Conservation (phyloP, 2,888 invertebrate genomes). For the Tetragonula carbonaria region DNA sequence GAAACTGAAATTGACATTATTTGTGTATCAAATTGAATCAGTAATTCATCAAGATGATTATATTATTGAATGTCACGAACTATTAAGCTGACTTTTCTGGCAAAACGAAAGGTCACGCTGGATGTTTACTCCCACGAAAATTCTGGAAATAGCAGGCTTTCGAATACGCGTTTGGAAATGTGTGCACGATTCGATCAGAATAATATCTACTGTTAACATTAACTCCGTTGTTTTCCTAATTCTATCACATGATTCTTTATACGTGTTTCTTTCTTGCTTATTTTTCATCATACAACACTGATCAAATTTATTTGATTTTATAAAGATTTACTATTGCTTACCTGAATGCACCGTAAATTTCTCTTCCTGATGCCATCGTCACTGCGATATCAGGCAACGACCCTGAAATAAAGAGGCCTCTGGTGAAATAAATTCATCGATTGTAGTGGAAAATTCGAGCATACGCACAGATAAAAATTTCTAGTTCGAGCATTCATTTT, state of each 20-base stretch:
- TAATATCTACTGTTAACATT: not conserved
- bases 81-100: slow-evolving; percentile 57
- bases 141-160: slow-evolving; percentile 69
- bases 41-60: slow-evolving; percentile 27
- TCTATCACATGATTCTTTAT: not conserved
- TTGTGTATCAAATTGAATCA: slow-evolving; percentile 29
- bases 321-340: slow-evolving; percentile 39
- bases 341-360: slow-evolving; percentile 79
- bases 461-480: slow-evolving; percentile 4
- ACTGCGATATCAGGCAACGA: slow-evolving; percentile 77
- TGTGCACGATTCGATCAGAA: not conserved
- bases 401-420: slow-evolving; percentile 66
- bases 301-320: not conserved
- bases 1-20: slow-evolving; percentile 16
- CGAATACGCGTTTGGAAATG: not conserved
- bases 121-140: slow-evolving; percentile 70
- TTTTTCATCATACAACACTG: not conserved
- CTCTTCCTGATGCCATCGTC: slow-evolving; percentile 78
- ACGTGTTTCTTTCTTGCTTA: not conserved
- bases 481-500: not conserved
- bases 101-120: slow-evolving; percentile 68
- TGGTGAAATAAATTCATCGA: slow-evolving; percentile 11
- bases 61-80: slow-evolving; percentile 34
- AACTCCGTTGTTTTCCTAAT: not conserved
- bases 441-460: slow-evolving; percentile 8